A percentile compares a stretch with the other conserved stretches of the same genome.
Conservation (phyloP, 2,888 invertebrate genomes). For the Trachelus stipa region DNA sequence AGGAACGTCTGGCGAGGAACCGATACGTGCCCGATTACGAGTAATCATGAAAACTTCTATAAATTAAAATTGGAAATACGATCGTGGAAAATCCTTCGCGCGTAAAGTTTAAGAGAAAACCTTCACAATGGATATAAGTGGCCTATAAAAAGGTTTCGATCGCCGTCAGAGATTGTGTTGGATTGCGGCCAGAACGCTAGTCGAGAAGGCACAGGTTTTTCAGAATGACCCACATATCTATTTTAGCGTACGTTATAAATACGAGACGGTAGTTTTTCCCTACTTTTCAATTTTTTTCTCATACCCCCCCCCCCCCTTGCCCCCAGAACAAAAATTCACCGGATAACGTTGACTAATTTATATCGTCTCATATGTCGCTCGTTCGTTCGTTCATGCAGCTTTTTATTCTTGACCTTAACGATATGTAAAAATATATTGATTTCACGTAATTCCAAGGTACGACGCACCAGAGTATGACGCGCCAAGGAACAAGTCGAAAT, state of each 20-base stretch:
- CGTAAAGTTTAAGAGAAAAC: neutral
- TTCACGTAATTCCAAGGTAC: slow-evolving; percentile 44
- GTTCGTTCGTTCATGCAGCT: neutral
- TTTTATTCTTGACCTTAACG: neutral
- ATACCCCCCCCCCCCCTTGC: too few relatives aligned
- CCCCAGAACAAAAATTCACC: neutral
- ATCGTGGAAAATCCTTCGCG: neutral
- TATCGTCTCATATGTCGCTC: neutral
- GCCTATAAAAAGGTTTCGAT: slow-evolving; percentile 49
- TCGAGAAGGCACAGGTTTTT: slow-evolving; percentile 48
- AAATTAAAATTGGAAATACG: neutral
- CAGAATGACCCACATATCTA: slow-evolving; percentile 56
- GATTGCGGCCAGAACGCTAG: slow-evolving; percentile 46
- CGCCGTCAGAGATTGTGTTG: slow-evolving; percentile 53
- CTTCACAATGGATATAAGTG: slow-evolving; percentile 16
- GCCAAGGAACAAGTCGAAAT: slow-evolving; percentile 62
- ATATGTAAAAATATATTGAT: neutral
- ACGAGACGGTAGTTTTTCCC: slow-evolving; percentile 32
- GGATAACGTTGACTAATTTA: neutral
- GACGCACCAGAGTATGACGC: slow-evolving; percentile 62
- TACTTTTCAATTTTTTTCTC: slow-evolving; percentile 28
- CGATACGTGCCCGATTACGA: slow-evolving; percentile 65
- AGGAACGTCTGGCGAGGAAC: slow-evolving; percentile 66
- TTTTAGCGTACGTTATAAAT: slow-evolving; percentile 52
- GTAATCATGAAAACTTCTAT: slow-evolving; percentile 43